Percentiles rank a stretch among this genome's conserved stretches.
Evolutionary conservation across 2,797 vertebrate genomes (phyloP).

Genomic region (Phoebastria nigripes): DNA sequence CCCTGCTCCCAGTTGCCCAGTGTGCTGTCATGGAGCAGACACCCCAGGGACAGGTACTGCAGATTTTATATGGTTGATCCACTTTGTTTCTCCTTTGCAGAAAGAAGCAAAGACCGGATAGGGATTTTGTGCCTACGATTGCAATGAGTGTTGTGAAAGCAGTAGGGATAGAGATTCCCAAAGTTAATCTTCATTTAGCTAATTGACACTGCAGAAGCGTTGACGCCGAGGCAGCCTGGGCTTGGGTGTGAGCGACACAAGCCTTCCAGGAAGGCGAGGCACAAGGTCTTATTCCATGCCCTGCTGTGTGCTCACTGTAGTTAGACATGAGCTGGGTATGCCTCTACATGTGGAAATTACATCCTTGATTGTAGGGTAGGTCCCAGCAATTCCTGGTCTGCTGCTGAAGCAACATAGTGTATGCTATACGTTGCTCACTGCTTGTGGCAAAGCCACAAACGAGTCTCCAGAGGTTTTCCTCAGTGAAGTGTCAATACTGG

Average conservation of each 20-base stretch:
- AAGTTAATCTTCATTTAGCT: neutral
- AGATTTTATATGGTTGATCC: neutral
- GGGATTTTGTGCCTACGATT: neutral
- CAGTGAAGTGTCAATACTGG: neutral
- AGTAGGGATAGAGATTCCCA: neutral
- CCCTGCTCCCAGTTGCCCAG: neutral
- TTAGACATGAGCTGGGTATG: neutral
- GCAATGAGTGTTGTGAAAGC: neutral
- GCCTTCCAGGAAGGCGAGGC: neutral
- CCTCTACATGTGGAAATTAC: neutral
- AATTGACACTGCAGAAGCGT: neutral
- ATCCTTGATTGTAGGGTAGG: neutral
- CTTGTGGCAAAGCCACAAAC: neutral
- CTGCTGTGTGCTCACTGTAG: neutral
- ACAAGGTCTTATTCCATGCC: neutral
- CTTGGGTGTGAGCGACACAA: neutral
- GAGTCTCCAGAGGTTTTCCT: neutral
- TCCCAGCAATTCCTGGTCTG: neutral
- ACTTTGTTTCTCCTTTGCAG: neutral
- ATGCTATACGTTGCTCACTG: neutral
- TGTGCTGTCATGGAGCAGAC: neutral
- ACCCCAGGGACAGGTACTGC: neutral
- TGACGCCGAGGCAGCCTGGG: neutral
- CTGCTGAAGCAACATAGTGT: neutral
- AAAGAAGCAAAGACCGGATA: neutral